Evolutionary conservation across 2,888 invertebrate species (phyloP), one percentile per base, ranked within the genome.

Genomic region (Mallateleia sp.): DNA sequence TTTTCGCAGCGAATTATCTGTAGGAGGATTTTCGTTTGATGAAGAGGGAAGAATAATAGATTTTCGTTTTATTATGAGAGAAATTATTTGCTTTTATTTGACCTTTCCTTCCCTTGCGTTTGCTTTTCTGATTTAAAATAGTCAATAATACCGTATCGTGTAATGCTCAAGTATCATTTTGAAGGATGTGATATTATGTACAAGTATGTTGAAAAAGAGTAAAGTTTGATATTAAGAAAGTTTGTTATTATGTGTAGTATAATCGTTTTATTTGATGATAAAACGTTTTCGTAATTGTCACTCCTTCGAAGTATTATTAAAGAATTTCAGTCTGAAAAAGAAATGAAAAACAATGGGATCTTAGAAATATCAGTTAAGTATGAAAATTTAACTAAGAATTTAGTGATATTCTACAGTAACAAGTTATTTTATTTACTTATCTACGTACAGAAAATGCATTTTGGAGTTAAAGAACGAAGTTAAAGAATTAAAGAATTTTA

Each of bases 241-340:
- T 80, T 80, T 80, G 52, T 71, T 80, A 62, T 71, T 80, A 52
- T 71, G 42, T 71, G 60, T 18, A 71, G 64, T 80, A 32, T 62
- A 69, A 67, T 62, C 52, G 60, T 62, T 52, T 50, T 67, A 45
- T 50, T 62, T 32, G 28, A 62, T 28, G 54, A 62, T 80, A 64
- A 71, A 80, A 71, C 42, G 80, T 80, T 71, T 71, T 14, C 62
- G 80, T 64, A 80, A 80, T 71, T 80, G 80, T 80, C 62, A 71
- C 80, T 71, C 52, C 32, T 50, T 24, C 25, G n/a, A 69, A 79
- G 60, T 69, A 45, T 69, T 69, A 67, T 78, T 78, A 60, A 67
- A 78, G 67, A 47, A 52, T 7, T 52, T 34, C 22, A 52, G 52
- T 62, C 32, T 38, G 18, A 22, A 34, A 42, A 24, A 69, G n/a